Evolutionary conservation across 2,888 invertebrate genomes (phyloP).

Genomic region (Tetranychus truncatus): DNA sequence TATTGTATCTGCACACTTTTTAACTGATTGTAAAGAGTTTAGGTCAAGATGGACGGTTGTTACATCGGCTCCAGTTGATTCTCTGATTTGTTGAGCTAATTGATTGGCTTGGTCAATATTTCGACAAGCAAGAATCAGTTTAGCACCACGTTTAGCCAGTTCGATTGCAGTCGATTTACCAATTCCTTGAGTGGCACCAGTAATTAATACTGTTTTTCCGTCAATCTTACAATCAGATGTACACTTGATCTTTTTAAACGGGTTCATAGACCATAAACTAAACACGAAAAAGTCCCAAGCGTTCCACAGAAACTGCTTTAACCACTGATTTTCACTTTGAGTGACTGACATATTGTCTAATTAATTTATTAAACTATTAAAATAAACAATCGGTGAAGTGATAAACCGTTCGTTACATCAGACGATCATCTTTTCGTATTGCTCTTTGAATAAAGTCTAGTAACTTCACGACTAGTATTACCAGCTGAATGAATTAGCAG

Average conservation of each 20-base stretch:
- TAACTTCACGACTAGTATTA: too few relatives aligned
- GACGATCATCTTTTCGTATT: too few relatives aligned
- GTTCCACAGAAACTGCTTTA: not conserved
- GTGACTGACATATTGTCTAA: too few relatives aligned
- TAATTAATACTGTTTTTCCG: slow-evolving; percentile 68
- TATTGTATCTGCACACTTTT: slow-evolving; percentile 63
- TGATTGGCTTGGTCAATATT: slow-evolving; percentile 41
- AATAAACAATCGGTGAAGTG: too few relatives aligned
- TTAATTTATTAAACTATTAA: too few relatives aligned
- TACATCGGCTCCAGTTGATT: not conserved
- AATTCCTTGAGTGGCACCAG: slow-evolving; percentile 60
- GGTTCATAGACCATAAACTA: not conserved
- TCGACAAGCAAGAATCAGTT: slow-evolving; percentile 67
- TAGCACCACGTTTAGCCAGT: slow-evolving; percentile 38
- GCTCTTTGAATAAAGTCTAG: too few relatives aligned
- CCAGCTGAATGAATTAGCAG: too few relatives aligned
- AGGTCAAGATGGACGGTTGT: slow-evolving; percentile 29
- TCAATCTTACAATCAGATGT: slow-evolving; percentile 31
- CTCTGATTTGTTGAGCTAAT: not conserved
- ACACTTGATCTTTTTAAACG: not conserved
- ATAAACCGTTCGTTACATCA: too few relatives aligned
- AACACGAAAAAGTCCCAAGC: not conserved
- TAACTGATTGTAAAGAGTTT: slow-evolving; percentile 36
- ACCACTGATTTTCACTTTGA: too few relatives aligned
- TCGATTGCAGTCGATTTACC: slow-evolving; percentile 28